Base-by-base conservation (phyloP, 2,888 invertebrate genomes). In the Plebejus anna region DNA sequence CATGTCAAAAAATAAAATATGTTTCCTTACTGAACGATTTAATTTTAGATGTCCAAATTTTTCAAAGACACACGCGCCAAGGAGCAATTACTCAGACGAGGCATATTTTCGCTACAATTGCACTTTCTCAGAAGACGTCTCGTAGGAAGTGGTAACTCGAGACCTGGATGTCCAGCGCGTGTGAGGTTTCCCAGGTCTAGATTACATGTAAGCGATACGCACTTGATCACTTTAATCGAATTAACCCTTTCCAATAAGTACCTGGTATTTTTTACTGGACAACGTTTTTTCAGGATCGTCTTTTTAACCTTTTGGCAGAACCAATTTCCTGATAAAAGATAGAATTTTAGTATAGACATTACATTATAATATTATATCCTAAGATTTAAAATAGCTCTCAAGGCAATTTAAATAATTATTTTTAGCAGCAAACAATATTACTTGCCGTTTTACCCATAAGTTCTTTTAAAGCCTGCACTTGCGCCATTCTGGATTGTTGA, bases 131-230 rank as follows among this genome's bases (percentile, higher is more conserved):
- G 66, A 47, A 75, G 22, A 66, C 75, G 42, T 66, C 66, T 66
- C 42, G 32, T 47, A 75, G 72, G 71, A 76, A 71, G 71, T 42
- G n/a, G 76, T 32, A 59, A 76, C 59, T 57, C 6, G 76, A 76
- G 42, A 38, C 42, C 6, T 57, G 76, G 76, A 76, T 32, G 47
- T 71, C 13, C 57, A 42, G 38, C 71, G 57, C 22, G 57, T 42
- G 76, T 71, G 70, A 22, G 76, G 76, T 72, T 72, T 76, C 76
- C 16, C 76, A 51, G 57, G 47, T 76, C 72, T 47, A 57, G 59
- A 32, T 76, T 76, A 76, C 76, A 76, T n/a, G 76, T 72, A 76
- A 76, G 72, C 72, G 76, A 76, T 76, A 76, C 72, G 42, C 57
- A 59, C 70, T 55, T 55, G 76, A 76, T 36, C 57, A 28, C 61